Evolutionary conservation across 2,113 vertebrate genomes (phyloP).

Genomic region (Oryzias celebensis): DNA sequence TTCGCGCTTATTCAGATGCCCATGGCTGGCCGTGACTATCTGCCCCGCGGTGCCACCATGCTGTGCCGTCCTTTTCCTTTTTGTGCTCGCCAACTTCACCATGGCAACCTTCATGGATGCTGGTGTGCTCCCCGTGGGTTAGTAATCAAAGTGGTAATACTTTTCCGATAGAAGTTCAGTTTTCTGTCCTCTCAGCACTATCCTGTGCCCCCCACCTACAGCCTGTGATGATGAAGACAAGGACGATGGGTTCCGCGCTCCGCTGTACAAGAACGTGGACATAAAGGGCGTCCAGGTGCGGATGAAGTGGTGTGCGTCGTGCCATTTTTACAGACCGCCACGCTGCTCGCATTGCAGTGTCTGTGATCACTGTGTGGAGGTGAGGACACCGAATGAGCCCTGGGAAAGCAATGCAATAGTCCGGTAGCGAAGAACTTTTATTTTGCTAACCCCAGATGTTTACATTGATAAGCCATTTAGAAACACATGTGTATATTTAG

Average conservation of each 20-base stretch:
- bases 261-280: constrained; percentile 95
- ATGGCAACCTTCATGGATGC: constrained; percentile 99
- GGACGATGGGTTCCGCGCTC: constrained; percentile 82
- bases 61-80: constrained; percentile 92
- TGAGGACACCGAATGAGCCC: constrained; percentile 56
- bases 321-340: constrained; percentile 94
- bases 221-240: constrained; percentile 96
- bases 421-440: no score
- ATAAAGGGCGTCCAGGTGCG: constrained; percentile 95
- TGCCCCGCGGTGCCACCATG: constrained; percentile 90
- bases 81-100: constrained; percentile 97
- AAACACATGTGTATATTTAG: neutral
- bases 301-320: constrained; percentile 97
- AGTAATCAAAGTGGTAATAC: constrained; percentile 37
- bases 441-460: no score
- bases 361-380: constrained; percentile 98
- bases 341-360: constrained; percentile 97
- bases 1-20: constrained; percentile 81
- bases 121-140: constrained; percentile 94
- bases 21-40: constrained; percentile 90
- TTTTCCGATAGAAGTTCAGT: neutral
- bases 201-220: constrained; percentile 55
- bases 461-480: neutral
- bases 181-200: neutral
- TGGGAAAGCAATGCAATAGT: no score